Base-by-base conservation (phyloP, 2,888 invertebrate species). In the Perizoma flavofasciatum region DNA sequence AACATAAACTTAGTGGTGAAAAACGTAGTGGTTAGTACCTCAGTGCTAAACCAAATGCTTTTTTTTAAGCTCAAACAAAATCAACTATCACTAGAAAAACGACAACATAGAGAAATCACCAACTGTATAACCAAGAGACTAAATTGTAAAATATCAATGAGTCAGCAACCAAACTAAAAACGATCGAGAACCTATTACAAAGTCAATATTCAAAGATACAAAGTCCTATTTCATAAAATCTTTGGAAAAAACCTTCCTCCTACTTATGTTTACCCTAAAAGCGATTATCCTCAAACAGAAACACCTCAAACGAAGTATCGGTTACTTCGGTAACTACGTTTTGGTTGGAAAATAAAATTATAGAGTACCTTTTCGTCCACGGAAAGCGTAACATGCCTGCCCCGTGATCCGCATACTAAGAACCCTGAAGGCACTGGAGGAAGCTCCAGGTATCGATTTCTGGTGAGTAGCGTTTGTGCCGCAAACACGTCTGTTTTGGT, bases 311-410 rank as follows among this genome's bases (percentile, higher is more conserved):
- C 62, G 85, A 88, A 88, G 86, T 89, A 88, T 89, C 89, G 80
- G 83, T 89, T 88, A 79, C 88, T 80, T 81, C 69, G 72, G 83
- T 89, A 90, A 90, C 85, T 86, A 86, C 88, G 79, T 91, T 89
- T 88, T 84, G 89, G 89, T 86, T 83, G 85, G 88, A 75, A 89
- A 91, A 91, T 91, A 90, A 91, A 91, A 91, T 91, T 91, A 91
- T 88, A 88, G 89, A 91, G 88, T 89, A 86, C 88, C 89, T 88
- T 89, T 89, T 87, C 82, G 81, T 77, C 79, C 85, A 79, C 81
- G 82, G 85, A 83, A 77, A 85, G 79, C 88, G 88, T 87, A 88
- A 88, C 89, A 87, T 83, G 82, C 81, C 81, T 67, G 72, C 69
- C 59, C 70, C 86, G 88, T 73, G 86, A 61, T 60, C 77, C 75